Percentiles rank a stretch among this genome's conserved stretches.
Evolutionary conservation across 2,113 vertebrate genomes (phyloP).

Genomic region (Bucco capensis): DNA sequence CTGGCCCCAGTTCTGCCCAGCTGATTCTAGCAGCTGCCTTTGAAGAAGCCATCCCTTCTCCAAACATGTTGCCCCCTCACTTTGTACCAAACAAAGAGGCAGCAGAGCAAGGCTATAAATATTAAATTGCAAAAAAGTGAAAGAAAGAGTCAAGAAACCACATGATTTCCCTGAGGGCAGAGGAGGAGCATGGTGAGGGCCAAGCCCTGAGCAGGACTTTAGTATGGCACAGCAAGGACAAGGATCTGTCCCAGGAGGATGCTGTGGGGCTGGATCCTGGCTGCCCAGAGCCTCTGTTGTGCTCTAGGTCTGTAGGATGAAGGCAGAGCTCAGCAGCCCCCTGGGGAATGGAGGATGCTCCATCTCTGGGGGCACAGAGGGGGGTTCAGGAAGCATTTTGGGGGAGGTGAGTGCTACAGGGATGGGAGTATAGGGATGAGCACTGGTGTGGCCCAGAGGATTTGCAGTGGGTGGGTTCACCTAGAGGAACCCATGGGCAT

Average conservation of each 20-base stretch:
- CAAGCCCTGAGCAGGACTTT: background rate
- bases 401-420: background rate
- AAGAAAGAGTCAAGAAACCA: background rate
- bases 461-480: background rate
- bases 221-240: rapidly evolving
- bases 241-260: rapidly evolving
- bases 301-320: rapidly evolving
- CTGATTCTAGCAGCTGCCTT: background rate
- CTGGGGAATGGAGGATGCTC: background rate
- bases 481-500: background rate
- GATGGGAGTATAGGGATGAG: background rate
- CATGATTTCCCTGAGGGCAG: background rate
- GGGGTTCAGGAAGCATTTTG: rapidly evolving
- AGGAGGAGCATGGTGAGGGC: rapidly evolving
- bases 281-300: rapidly evolving
- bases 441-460: too few species aligned
- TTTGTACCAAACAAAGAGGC: background rate
- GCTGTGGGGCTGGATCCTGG: background rate
- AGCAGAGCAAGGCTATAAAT: background rate
- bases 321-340: background rate
- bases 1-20: background rate
- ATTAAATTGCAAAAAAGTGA: background rate
- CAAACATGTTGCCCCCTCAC: background rate
- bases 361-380: rapidly evolving
- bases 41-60: background rate